A percentile compares a stretch with the other conserved stretches of the same genome.
Conservation (phyloP, 1,140 invertebrate species). For the Atta texana region DNA sequence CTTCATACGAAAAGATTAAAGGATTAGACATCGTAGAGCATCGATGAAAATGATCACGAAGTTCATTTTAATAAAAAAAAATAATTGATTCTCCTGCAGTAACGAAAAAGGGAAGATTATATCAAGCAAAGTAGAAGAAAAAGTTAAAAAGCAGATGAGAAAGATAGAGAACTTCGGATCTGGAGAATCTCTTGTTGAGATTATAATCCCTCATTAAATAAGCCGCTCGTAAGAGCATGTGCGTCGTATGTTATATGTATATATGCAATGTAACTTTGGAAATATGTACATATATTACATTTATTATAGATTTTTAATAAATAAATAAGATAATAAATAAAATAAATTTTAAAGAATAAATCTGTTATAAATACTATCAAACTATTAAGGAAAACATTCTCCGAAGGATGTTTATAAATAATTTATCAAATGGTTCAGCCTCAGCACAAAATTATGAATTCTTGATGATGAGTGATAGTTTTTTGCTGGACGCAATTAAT, state of each 20-base stretch:
- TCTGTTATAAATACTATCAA: neutral
- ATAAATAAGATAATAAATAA: neutral
- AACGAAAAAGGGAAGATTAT: constrained; percentile 59
- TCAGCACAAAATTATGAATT: constrained; percentile 32
- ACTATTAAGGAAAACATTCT: no score
- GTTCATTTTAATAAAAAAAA: constrained; percentile 30
- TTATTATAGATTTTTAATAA: neutral
- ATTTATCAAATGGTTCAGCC: constrained; percentile 52
- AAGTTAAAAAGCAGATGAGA: no score
- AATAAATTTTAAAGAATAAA: neutral
- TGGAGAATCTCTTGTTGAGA: constrained; percentile 53
- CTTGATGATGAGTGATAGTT: neutral
- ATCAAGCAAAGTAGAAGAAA: neutral
- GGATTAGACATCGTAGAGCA: neutral
- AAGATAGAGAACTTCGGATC: neutral
- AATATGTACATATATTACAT: neutral
- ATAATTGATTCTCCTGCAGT: constrained; percentile 62
- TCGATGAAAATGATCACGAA: constrained; percentile 56
- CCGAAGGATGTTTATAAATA: constrained; percentile 62
- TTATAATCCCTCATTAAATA: constrained; percentile 70
- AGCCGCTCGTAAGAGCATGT: constrained; percentile 51
- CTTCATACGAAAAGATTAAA: constrained; percentile 38
- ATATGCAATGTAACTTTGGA: neutral
- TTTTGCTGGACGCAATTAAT: constrained; percentile 1
- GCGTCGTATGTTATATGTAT: constrained; percentile 31